phyloP scores from a whole-genome alignment of 2,113 vertebrate genomes.

The Hippoglossus stenolepis region DNA sequence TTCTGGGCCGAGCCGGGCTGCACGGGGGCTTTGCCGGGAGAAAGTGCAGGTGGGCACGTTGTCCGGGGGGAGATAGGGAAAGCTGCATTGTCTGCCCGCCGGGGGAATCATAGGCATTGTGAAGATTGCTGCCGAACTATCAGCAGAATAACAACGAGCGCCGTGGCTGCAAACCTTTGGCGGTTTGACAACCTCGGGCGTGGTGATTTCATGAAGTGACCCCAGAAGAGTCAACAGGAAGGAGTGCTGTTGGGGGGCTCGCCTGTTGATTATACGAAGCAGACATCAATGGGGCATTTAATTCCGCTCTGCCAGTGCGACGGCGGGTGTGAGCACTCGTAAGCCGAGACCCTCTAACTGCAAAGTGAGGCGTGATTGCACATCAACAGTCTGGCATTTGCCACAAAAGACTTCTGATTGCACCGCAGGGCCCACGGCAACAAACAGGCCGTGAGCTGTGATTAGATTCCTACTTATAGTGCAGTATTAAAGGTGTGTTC shows the following conservation, averaged over 20 bases:
- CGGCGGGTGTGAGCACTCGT: conserved; percentile 21
- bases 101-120: conserved; percentile 21
- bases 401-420: conserved; percentile 69
- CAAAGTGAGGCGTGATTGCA: conserved; percentile 65
- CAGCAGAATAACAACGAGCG: conserved; percentile 20
- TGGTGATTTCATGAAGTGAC: conserved; percentile 6
- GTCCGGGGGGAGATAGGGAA: conserved; percentile 38
- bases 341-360: conserved; percentile 29
- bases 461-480: conserved; percentile 40
- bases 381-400: conserved; percentile 61
- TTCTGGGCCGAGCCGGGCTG: conserved; percentile 18
- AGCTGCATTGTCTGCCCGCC: conserved; percentile 31
- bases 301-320: conserved; percentile 17
- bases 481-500: conserved; percentile 7
- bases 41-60: conserved; percentile 36
- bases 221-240: background rate
- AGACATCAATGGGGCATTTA: conserved; percentile 37
- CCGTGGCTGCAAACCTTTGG: conserved; percentile 18
- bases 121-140: conserved; percentile 23
- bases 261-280: conserved; percentile 49
- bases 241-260: background rate
- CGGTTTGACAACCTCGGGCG: background rate
- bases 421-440: conserved; percentile 27
- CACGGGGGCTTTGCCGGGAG: background rate
- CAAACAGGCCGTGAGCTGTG: conserved; percentile 38